Percentiles rank a stretch among this genome's conserved stretches.
phyloP scores from a whole-genome alignment of 2,888 invertebrate genomes.

The Aleiodes testaceus region DNA sequence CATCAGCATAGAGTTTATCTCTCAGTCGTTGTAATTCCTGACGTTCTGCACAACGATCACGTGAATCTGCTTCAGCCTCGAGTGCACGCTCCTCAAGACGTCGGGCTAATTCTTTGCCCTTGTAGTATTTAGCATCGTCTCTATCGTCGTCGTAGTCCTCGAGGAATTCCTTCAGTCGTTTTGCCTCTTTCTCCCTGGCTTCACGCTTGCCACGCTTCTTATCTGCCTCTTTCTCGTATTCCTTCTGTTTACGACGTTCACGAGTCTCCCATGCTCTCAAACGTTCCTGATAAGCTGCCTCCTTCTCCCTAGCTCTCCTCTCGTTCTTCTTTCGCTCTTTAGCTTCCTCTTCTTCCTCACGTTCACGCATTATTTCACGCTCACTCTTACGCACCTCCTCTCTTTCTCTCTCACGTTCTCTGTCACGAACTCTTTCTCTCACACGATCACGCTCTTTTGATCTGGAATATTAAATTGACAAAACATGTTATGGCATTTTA shows the following conservation, averaged over 20 bases:
- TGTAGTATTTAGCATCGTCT: constrained; percentile 98
- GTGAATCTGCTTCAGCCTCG: constrained; percentile 93
- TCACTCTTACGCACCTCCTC: constrained; percentile 76
- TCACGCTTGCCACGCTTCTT: constrained; percentile 89
- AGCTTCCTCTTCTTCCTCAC: constrained; percentile 93
- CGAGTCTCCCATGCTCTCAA: constrained; percentile 88
- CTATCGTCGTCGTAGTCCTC: constrained; percentile 99
- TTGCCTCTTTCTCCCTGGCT: constrained; percentile 93
- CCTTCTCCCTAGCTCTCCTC: constrained; percentile 94
- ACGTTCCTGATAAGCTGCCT: constrained; percentile 95
- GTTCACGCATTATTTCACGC: constrained; percentile 81
- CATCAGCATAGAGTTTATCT: constrained; percentile 81
- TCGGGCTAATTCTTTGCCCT: constrained; percentile 91
- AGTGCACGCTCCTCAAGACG: constrained; percentile 93
- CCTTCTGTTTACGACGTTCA: constrained; percentile 91
- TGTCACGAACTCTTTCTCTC: constrained; percentile 78
- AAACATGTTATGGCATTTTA: no score
- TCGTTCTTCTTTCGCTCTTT: constrained; percentile 93
- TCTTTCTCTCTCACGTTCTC: constrained; percentile 77
- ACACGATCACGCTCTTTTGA: constrained; percentile 71
- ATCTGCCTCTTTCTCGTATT: constrained; percentile 91
- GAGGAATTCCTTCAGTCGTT: constrained; percentile 95
- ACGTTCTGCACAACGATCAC: constrained; percentile 89
- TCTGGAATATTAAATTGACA: constrained; percentile 43
- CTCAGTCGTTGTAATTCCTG: constrained; percentile 78